Conservation (phyloP, 2,888 invertebrate species). For the Scaptomyza polygonia region DNA sequence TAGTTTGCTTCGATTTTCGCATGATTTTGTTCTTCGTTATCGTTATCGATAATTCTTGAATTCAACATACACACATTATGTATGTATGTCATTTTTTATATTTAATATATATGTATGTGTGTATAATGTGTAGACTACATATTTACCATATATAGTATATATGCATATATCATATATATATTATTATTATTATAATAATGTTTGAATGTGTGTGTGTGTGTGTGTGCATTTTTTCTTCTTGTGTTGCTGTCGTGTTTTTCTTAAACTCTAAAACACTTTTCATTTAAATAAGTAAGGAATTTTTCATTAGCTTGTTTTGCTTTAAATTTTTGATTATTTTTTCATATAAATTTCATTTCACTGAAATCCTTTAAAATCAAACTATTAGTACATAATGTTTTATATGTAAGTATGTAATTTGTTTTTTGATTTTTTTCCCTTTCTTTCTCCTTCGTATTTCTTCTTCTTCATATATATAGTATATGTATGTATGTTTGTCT, state of each 20-base stretch:
- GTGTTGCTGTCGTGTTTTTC: constrained; percentile 41
- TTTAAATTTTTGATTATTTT: not conserved
- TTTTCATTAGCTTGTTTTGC: constrained; percentile 38
- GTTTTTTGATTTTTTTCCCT: not conserved
- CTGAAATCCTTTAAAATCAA: not conserved
- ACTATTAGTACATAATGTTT: constrained; percentile 11
- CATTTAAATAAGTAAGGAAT: constrained; percentile 54
- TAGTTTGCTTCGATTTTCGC: constrained; percentile 32
- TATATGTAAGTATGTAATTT: constrained; percentile 2
- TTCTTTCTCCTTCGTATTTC: no score
- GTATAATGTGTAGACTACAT: constrained; percentile 16
- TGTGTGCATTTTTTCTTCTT: constrained; percentile 41
- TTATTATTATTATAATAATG: constrained; percentile 41
- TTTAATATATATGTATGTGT: constrained; percentile 14
- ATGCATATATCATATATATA: constrained; percentile 23
- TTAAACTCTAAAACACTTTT: constrained; percentile 59
- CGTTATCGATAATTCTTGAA: constrained; percentile 27
- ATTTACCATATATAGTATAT: no score
- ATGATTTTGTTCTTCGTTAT: constrained; percentile 3
- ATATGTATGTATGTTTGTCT: constrained; percentile 28
- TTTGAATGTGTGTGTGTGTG: constrained; percentile 54
- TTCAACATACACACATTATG: constrained; percentile 26
- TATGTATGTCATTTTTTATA: no score
- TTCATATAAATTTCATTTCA: constrained; percentile 5
- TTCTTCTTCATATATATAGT: no score